Conservation (phyloP, 2,113 vertebrate species). For the Gobius niger region DNA sequence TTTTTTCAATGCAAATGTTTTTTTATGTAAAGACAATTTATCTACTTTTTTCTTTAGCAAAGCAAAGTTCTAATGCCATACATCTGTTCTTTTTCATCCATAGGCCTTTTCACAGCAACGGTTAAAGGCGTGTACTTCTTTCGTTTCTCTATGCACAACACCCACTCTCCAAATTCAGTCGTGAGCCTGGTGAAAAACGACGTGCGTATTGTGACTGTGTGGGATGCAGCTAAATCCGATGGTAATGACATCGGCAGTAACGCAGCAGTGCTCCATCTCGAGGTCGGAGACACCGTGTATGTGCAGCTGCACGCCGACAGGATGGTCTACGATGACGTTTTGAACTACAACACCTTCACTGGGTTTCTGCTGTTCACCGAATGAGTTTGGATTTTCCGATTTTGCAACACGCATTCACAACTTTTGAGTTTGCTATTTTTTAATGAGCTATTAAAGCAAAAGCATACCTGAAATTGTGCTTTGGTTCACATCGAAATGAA, state of each 20-base stretch:
- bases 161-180: constrained; percentile 46
- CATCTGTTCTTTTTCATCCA: not conserved
- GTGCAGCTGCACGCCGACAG: constrained; percentile 33
- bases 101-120: constrained; percentile 33
- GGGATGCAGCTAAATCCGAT: constrained; percentile 29
- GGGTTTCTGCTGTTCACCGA: too few relatives aligned
- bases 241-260: constrained; percentile 49
- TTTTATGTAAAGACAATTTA: not conserved
- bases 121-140: constrained; percentile 59
- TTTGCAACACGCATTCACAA: too few relatives aligned
- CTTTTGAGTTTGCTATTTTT: too few relatives aligned
- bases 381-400: too few relatives aligned
- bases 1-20: not conserved
- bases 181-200: constrained; percentile 56
- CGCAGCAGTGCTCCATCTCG: constrained; percentile 51
- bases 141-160: constrained; percentile 57
- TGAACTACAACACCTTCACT: too few relatives aligned
- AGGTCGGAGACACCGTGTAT: constrained; percentile 54
- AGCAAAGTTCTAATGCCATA: not conserved
- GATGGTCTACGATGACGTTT: constrained; percentile 1
- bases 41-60: not conserved
- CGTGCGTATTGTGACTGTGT: constrained; percentile 32
- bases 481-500: too few relatives aligned
- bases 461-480: too few relatives aligned
- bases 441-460: too few relatives aligned